These are phyloP conservation scores for Agrilus mali DNA, from an alignment of 2,888 invertebrate species.

Conservation along the genomic window DNA sequence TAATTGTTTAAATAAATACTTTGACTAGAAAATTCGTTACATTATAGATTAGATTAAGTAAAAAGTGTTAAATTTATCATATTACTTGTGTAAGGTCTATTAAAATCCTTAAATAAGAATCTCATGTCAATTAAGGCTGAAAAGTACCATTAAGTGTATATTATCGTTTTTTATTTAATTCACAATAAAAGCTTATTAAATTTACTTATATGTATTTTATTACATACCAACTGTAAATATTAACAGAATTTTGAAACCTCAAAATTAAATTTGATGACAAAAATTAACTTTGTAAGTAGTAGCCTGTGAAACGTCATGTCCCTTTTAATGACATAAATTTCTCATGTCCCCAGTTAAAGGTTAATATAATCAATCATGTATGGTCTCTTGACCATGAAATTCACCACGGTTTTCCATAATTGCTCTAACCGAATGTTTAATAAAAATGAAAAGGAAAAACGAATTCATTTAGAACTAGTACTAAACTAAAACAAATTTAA, in stretches of 20 bases:
- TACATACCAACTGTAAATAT: conserved; percentile 7
- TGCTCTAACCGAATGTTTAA: too few species aligned
- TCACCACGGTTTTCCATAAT: too few species aligned
- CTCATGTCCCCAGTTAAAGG: conserved; percentile 1
- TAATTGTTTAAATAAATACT: too few species aligned
- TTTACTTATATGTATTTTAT: conserved; percentile 5
- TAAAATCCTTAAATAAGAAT: conserved; percentile 4
- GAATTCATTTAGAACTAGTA: too few species aligned
- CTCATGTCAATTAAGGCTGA: conserved; percentile 8
- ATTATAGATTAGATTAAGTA: too few species aligned
- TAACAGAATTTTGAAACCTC: conserved; percentile 5
- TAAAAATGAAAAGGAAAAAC: too few species aligned
- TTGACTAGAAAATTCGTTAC: too few species aligned
- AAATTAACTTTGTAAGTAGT: conserved; percentile 6
- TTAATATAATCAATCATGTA: too few species aligned
- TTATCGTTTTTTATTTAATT: conserved; percentile 1
- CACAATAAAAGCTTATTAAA: conserved; percentile 7
- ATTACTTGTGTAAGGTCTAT: conserved; percentile 1
- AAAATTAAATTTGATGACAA: conserved; percentile 2
- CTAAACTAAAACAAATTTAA: too few species aligned
- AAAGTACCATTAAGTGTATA: conserved; percentile 3
- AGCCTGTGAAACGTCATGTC: conserved; percentile 6
- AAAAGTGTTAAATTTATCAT: too few species aligned
- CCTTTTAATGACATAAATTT: conserved; percentile 2
- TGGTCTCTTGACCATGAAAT: too few species aligned